Conservation (phyloP, 64 coral and sea anemone genomes). For the Porites australiensis region DNA sequence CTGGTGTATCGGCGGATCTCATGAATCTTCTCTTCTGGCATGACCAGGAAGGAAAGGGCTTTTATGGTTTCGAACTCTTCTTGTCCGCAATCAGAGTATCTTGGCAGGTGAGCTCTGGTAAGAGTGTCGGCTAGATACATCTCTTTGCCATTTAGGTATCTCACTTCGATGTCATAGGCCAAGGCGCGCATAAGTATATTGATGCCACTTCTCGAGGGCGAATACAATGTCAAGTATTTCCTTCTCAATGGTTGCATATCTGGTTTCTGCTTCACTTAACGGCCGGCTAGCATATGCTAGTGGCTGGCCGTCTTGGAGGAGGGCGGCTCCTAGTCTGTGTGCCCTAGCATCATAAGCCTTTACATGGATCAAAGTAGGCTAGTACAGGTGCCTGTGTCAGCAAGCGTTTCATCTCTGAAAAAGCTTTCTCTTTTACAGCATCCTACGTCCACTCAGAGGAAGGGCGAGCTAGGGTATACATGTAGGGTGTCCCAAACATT, state of each 20-base stretch:
- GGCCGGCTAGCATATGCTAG: conserved; percentile 17
- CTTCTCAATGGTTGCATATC: conserved; percentile 28
- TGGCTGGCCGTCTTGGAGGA: no score
- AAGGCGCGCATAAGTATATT: not conserved
- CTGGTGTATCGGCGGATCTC: conserved; percentile 11
- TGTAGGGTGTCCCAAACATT: no score
- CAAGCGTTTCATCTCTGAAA: no score
- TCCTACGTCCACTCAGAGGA: no score
- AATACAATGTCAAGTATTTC: conserved; percentile 6
- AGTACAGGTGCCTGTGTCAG: no score
- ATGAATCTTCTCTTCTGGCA: no score
- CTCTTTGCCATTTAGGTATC: no score
- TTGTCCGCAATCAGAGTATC: not conserved
- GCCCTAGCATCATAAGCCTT: not conserved
- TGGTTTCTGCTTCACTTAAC: not conserved
- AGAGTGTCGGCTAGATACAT: not conserved
- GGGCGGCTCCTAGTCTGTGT: not conserved
- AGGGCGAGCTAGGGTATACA: no score
- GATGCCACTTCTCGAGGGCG: conserved; percentile 20
- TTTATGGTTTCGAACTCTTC: no score
- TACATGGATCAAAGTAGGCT: not conserved
- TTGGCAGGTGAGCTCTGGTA: not conserved
- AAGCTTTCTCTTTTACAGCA: no score
- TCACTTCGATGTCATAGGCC: not conserved
- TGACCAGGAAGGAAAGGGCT: no score